A percentile compares a stretch with the other conserved stretches of the same genome.
Conservation (phyloP, 2,888 invertebrate species). For the Imbricaverruca yamaguchii region DNA sequence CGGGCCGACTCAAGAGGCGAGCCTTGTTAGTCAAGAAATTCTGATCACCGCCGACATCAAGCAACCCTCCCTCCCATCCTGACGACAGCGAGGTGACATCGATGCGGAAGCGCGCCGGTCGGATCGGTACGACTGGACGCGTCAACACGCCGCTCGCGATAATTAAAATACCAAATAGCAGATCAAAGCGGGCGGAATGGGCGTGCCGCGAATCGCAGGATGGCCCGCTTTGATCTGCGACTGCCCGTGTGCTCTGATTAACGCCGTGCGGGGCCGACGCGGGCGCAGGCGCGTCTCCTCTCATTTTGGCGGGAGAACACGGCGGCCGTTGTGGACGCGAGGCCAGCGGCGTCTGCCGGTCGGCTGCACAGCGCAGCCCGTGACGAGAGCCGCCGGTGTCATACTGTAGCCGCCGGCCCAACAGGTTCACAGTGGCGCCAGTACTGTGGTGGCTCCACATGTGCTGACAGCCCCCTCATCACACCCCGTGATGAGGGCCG, state of each 20-base stretch:
- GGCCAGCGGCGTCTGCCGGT: not conserved
- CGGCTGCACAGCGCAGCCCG: not conserved
- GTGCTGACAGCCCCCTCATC: too few species aligned
- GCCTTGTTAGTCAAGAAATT: conserved; percentile 13
- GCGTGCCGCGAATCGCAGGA: conserved; percentile 4
- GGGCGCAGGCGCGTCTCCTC: not conserved
- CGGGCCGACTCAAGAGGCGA: not conserved
- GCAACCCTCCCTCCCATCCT: not conserved
- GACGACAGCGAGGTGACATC: not conserved
- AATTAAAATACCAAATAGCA: conserved; percentile 19
- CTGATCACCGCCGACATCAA: not conserved
- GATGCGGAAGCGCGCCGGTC: not conserved
- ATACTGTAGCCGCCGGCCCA: not conserved
- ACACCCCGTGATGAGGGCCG: too few species aligned
- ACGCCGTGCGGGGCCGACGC: not conserved
- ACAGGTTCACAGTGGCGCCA: not conserved
- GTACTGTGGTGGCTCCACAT: too few species aligned
- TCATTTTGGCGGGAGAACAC: not conserved
- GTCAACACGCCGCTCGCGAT: not conserved
- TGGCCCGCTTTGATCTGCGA: not conserved
- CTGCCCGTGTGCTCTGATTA: not conserved
- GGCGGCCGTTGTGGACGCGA: not conserved
- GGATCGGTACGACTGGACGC: not conserved
- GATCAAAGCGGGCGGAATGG: not conserved
- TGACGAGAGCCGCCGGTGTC: not conserved